Conservation (phyloP, 2,888 invertebrate species). For the Rotaria socialis region DNA sequence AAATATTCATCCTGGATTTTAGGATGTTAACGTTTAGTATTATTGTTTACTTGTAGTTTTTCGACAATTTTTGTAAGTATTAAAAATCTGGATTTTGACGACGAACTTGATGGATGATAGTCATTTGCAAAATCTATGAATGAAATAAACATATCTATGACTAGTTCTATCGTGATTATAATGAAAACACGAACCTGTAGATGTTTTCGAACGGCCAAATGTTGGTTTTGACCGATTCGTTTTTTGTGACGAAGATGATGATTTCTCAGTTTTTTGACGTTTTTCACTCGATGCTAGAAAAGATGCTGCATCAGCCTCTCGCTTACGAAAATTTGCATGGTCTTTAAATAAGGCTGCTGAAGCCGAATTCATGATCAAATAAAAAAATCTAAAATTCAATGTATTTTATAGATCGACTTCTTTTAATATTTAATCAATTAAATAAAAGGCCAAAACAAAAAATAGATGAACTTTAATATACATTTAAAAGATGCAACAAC, state of each 20-base stretch:
- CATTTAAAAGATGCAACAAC: neutral
- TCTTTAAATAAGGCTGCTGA: neutral
- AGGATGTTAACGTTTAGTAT: too few species aligned
- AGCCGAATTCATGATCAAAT: neutral
- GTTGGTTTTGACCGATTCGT: neutral
- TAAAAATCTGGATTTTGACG: neutral
- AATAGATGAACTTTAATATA: neutral
- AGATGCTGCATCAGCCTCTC: neutral
- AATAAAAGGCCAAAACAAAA: neutral
- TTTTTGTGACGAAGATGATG: slow-evolving; percentile 1
- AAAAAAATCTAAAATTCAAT: neutral
- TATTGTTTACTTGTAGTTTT: neutral
- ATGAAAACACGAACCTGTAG: neutral
- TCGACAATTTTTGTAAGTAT: neutral
- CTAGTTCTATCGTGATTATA: too few species aligned
- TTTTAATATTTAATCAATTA: neutral
- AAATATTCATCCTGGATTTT: too few species aligned
- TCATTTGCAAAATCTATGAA: neutral
- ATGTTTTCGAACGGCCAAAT: neutral
- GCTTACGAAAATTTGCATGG: neutral
- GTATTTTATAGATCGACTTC: neutral
- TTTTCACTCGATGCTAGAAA: neutral
- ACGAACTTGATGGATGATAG: neutral
- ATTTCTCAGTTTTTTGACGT: neutral
- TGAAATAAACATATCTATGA: too few species aligned